Evolutionary conservation across 1,140 invertebrate species (phyloP).

Genomic region (Muscidifurax raptorellus): DNA sequence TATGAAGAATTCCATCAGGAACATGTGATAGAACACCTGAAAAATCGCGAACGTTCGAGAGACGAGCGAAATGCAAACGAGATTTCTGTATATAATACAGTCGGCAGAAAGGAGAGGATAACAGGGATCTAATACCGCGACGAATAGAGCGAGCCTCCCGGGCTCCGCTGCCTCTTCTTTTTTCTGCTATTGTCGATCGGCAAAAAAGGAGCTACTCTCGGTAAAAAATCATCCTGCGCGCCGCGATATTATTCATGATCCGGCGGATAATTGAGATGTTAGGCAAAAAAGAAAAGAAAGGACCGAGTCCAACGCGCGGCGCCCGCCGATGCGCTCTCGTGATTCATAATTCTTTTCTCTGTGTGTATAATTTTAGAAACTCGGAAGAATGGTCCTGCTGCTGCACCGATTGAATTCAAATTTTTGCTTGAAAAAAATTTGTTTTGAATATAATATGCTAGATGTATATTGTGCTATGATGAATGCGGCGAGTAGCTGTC

Average conservation of each 20-base stretch:
- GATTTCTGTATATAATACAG: background rate
- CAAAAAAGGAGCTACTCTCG: background rate
- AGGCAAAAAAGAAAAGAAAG: constrained; percentile 32
- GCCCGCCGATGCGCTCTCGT: background rate
- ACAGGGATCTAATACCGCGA: constrained; percentile 25
- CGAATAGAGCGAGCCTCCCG: constrained; percentile 27
- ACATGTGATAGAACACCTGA: background rate
- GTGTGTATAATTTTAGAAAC: constrained; percentile 29
- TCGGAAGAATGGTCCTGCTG: constrained; percentile 8
- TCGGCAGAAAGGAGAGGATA: background rate
- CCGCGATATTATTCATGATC: constrained; percentile 50
- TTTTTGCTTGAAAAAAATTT: background rate
- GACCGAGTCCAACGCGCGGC: background rate
- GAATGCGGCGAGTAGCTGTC: background rate
- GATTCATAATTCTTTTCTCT: constrained; percentile 27
- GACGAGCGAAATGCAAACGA: background rate
- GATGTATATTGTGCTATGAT: background rate
- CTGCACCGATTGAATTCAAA: constrained; percentile 34
- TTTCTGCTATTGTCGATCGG: constrained; percentile 38
- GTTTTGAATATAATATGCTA: background rate
- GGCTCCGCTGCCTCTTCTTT: background rate
- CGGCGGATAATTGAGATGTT: constrained; percentile 49
- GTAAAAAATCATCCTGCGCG: constrained; percentile 43
- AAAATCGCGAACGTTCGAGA: background rate
- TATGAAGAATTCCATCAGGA: too few species aligned